Evolutionary conservation across 1,140 invertebrate genomes (phyloP), one percentile per base, ranked within the genome.

Genomic region (Tetraneura akinire): DNA sequence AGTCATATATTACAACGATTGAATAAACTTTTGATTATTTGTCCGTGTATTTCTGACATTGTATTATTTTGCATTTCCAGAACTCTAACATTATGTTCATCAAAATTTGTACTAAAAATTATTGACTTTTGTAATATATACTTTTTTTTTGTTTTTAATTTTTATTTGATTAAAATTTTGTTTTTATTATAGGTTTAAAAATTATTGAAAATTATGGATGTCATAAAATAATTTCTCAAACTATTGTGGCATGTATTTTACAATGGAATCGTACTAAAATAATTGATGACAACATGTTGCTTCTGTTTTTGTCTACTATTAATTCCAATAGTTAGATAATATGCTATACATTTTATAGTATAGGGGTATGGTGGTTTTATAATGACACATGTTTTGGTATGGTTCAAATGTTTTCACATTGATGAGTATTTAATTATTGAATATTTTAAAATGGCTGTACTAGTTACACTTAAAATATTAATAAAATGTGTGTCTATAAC

Each of bases 211-310:
- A 78, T 5, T 78, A 45, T 78, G 74, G 74, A 10, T 78, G 74
- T 10, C 74, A 78, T 78, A 78, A 78, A 62, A 78, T 78, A 45
- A 62, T 62, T 62, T n/a, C 74, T n/a, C 74, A 78, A 26, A 18
- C 55, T n/a, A 14, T 78, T 11, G 3, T 78, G 6, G 55, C 55
- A 60, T 47, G 74, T 47, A 29, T 78, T 29, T 60, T 78, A 26
- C 74, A 78, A 47, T 78, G 74, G 74, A 78, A 62, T 78, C 55
- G 9, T 14, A 45, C n/a, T 18, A 78, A 62, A 78, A 21, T 45
- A 18, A 45, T 78, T 47, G 11, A 26, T 45, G 18, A 18, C 42
- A 37, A 78, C 4, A 45, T n/a, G 18, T 47, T 57, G 1, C 23
- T 18, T 11, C 26, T 45, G 16, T n/a, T 62, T 10, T 26, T 78